phyloP scores from a whole-genome alignment of 2,888 invertebrate species.

The Diarsia rubi region DNA sequence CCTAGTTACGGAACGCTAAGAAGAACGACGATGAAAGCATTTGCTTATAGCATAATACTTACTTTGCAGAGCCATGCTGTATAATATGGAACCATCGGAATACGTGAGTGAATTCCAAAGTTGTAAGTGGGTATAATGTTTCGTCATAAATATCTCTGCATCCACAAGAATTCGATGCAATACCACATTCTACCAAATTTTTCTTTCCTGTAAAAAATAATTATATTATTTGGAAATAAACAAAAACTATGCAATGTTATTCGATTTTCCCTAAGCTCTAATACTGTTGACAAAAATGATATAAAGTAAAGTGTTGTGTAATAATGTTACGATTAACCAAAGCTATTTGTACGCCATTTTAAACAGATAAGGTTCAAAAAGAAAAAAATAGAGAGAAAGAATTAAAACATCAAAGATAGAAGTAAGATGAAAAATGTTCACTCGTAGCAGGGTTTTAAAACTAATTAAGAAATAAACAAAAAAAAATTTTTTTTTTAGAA shows the following conservation, averaged over 20 bases:
- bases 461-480: too few species aligned
- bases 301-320: neutral
- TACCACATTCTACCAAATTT: conserved; percentile 61
- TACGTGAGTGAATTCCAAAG: conserved; percentile 66
- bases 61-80: conserved; percentile 72
- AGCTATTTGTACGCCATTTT: too few species aligned
- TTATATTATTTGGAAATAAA: too few species aligned
- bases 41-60: conserved; percentile 20
- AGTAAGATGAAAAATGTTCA: too few species aligned
- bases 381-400: too few species aligned
- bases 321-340: too few species aligned
- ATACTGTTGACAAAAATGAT: neutral
- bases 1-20: neutral
- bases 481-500: too few species aligned
- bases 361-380: too few species aligned
- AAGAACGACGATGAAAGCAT: neutral
- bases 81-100: conserved; percentile 73
- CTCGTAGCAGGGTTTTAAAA: too few species aligned
- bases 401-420: too few species aligned
- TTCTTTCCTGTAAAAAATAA: conserved; percentile 64
- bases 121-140: conserved; percentile 61
- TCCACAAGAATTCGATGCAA: conserved; percentile 54
- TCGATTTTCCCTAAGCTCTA: neutral
- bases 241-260: neutral
- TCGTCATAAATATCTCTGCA: conserved; percentile 71